These are phyloP conservation scores for Hyles vespertilio DNA, from an alignment of 1,140 invertebrate species.

Conservation along the genomic window DNA sequence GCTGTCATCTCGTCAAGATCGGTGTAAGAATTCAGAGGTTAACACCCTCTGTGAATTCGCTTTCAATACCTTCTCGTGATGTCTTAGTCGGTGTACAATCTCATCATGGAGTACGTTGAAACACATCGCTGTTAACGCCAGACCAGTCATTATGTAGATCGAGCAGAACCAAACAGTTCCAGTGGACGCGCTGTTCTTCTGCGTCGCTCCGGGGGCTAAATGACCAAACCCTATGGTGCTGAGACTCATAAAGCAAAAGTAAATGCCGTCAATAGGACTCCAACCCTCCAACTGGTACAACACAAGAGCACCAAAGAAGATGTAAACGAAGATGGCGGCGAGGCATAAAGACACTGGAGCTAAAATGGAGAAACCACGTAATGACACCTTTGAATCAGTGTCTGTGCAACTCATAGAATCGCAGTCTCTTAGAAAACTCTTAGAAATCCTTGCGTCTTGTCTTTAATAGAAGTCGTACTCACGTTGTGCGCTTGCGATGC, in stretches of 20 bases:
- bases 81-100: conserved; percentile 86
- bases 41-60: conserved; percentile 58
- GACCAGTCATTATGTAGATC: conserved; percentile 95
- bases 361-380: conserved; percentile 84
- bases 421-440: conserved; percentile 73
- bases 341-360: conserved; percentile 87
- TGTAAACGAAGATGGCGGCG: conserved; percentile 88
- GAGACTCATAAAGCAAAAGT: conserved; percentile 95
- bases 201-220: conserved; percentile 87
- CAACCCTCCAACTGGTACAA: conserved; percentile 91
- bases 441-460: conserved; percentile 65
- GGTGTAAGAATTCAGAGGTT: conserved; percentile 60
- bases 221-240: conserved; percentile 96
- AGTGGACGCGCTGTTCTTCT: conserved; percentile 76
- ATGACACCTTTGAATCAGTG: conserved; percentile 83
- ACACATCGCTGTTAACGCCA: conserved; percentile 98
- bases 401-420: conserved; percentile 84
- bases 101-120: conserved; percentile 98
- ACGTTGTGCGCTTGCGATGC: conserved; percentile 72
- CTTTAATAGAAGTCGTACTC: conserved; percentile 77
- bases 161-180: conserved; percentile 92
- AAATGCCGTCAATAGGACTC: conserved; percentile 92
- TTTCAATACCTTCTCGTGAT: conserved; percentile 72
- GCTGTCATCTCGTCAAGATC: conserved; percentile 69
- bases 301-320: conserved; percentile 90